Base-by-base conservation (phyloP, 2,888 invertebrate genomes). In the Brenthis ino region DNA sequence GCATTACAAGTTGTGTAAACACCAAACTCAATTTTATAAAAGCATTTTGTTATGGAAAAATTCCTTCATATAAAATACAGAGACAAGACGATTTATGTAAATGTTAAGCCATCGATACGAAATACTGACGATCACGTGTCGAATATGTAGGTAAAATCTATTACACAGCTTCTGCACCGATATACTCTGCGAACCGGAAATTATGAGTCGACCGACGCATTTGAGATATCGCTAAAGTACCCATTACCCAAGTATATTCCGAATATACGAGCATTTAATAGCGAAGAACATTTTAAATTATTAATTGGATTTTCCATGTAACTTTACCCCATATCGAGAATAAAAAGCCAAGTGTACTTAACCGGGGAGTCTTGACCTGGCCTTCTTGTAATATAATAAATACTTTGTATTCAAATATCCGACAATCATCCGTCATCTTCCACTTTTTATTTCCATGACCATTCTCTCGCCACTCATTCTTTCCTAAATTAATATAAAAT, bases 111-210 rank as follows among this genome's bases (percentile, higher is more conserved):
- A 51, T 11, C 16, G 28, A 54, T 54, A 53, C 14, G 16, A 54
- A 43, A 54, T 54, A 16, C 1, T 16, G n/a, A 58, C 57, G 20
- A 65, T 50, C 11, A 20, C 51, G 28, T 60, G 43, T 48, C 43
- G 47, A 54, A 60, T 43, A 20, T 55, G n/a, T 28, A 61, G 55
- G 50, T 53, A 37, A 54, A 61, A 50, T 33, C 61, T 61, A 61
- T 63, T 63, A 63, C 37, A 37, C 28, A 53, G 55, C 54, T 14
- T 56, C 24, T 37, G 48, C 54, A 33, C 61, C 33, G 14, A 55
- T 48, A 58, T 53, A 61, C 54, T 47, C 50, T 50, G 37, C 55
- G 61, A 55, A 28, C 55, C 67, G 67, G 55, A 67, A 67, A 67
- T 61, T 61, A 55, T 67, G 54, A 66, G 53, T 67, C 55, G 33